Conservation (phyloP, 2,113 vertebrate species). For the Malurus melanocephalus region DNA sequence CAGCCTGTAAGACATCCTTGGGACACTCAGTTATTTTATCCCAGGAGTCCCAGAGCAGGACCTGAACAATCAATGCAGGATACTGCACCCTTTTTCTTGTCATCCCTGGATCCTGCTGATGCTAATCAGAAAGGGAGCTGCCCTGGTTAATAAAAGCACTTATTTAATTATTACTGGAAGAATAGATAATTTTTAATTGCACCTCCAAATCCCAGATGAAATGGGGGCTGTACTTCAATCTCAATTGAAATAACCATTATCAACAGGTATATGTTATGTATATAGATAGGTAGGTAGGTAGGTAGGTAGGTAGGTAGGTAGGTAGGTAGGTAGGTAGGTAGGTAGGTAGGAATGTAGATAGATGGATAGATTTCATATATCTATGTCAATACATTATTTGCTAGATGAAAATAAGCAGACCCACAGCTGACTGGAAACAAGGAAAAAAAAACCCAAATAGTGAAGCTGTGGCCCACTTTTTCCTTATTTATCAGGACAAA, state of each 20-base stretch:
- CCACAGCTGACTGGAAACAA: not conserved
- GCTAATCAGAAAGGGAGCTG: not conserved
- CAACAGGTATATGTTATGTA: not conserved
- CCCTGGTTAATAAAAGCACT: not conserved
- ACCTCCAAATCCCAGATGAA: fast-evolving
- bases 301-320: too few species aligned
- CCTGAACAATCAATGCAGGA: not conserved
- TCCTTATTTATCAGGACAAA: not conserved
- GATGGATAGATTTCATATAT: not conserved
- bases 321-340: too few species aligned
- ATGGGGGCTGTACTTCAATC: not conserved
- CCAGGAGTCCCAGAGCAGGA: not conserved
- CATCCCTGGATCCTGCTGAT: not conserved
- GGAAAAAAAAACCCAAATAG: not conserved
- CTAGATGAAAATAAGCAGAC: not conserved
- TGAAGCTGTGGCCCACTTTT: not conserved
- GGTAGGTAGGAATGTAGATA: too few species aligned
- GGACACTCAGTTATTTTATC: not conserved
- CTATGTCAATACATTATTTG: not conserved
- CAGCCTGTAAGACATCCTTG: not conserved
- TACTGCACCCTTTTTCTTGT: not conserved
- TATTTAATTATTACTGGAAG: not conserved
- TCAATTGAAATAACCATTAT: not conserved
- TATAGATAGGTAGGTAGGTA: too few species aligned
- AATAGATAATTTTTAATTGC: not conserved